Conservation (phyloP, 2,113 vertebrate genomes). For the Rhadina sibilatrix region DNA sequence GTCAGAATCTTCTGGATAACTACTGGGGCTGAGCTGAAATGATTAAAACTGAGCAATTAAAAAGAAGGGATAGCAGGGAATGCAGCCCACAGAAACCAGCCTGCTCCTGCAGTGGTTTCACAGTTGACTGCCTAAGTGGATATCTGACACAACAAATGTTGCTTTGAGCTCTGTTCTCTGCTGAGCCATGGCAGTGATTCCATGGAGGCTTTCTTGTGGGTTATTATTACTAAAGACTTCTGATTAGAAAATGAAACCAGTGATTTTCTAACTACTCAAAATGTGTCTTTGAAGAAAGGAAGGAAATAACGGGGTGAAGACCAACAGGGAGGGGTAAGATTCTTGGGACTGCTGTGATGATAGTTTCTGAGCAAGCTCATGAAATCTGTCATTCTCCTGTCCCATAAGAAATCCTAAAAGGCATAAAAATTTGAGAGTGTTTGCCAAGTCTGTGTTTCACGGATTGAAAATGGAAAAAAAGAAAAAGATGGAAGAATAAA, state of each 20-base stretch:
- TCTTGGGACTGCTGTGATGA: background rate
- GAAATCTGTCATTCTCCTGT: background rate
- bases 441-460: background rate
- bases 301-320: background rate
- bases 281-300: background rate
- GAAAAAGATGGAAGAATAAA: fast-evolving
- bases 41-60: background rate
- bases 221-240: background rate
- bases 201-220: background rate
- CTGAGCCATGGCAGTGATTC: background rate
- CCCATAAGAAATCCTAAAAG: background rate
- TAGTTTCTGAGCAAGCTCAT: background rate
- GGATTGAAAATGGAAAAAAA: background rate
- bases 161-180: conserved; percentile 20
- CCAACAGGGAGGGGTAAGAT: background rate
- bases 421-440: background rate
- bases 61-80: conserved; percentile 5
- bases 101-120: background rate
- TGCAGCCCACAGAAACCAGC: background rate
- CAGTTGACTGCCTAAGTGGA: background rate
- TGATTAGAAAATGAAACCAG: background rate
- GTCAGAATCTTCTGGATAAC: background rate
- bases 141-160: conserved; percentile 20
- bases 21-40: background rate
- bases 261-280: background rate